Conservation (phyloP, 2,113 vertebrate genomes). For the Physeter macrocephalus region DNA sequence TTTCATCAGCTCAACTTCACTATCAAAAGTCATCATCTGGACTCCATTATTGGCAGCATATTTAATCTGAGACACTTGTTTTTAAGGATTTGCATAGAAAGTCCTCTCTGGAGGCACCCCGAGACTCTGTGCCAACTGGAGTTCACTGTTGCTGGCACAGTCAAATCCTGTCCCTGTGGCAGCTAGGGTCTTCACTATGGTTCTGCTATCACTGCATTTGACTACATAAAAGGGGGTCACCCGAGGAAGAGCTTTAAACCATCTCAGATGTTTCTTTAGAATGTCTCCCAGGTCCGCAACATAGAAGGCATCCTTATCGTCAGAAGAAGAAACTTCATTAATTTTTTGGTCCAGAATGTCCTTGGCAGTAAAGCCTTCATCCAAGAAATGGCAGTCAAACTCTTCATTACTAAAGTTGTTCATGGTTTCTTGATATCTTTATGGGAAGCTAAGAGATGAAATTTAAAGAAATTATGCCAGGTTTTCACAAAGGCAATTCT, state of each 20-base stretch:
- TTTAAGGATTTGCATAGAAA: constrained; percentile 98
- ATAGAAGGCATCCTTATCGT: constrained; percentile 86
- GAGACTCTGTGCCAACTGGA: constrained; percentile 92
- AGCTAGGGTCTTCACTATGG: constrained; percentile 90
- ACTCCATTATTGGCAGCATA: constrained; percentile 95
- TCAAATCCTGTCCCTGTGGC: constrained; percentile 94
- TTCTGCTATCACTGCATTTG: constrained; percentile 85
- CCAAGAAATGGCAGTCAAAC: constrained; percentile 80
- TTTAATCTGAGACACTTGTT: constrained; percentile 98
- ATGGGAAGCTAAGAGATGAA: constrained; percentile 78
- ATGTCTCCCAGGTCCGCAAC: too few relatives aligned
- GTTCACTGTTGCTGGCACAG: constrained; percentile 98
- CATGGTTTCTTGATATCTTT: constrained; percentile 55
- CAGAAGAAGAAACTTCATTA: constrained; percentile 92
- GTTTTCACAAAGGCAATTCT: constrained; percentile 77
- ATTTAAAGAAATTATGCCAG: constrained; percentile 66
- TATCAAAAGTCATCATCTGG: constrained; percentile 71
- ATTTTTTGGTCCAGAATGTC: constrained; percentile 96
- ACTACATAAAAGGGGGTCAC: too few relatives aligned
- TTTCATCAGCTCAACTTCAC: constrained; percentile 96
- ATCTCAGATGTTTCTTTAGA: too few relatives aligned
- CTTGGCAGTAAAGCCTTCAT: constrained; percentile 95
- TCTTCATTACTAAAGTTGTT: too few relatives aligned
- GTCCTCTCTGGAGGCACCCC: constrained; percentile 92
- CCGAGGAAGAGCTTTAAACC: too few relatives aligned